Conservation (phyloP, 2,113 vertebrate species). For the Salminus brasiliensis region DNA sequence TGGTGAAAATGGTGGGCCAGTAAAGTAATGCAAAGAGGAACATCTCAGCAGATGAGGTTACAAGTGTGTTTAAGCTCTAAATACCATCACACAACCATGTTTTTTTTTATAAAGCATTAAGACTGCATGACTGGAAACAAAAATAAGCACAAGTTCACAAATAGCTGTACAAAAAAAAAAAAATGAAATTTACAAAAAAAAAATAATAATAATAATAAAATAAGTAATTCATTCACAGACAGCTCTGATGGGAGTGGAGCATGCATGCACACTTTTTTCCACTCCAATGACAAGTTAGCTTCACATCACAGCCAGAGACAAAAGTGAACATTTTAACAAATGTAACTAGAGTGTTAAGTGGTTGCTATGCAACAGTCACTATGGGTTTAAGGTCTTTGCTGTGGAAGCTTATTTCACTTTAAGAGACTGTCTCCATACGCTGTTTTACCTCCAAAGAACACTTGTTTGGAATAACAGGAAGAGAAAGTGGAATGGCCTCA, state of each 20-base stretch:
- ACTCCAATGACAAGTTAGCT: constrained; percentile 72
- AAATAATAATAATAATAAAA: constrained; percentile 59
- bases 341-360: constrained; percentile 72
- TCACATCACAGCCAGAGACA: constrained; percentile 78
- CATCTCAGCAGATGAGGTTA: constrained; percentile 51
- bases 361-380: constrained; percentile 69
- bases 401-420: constrained; percentile 19
- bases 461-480: constrained; percentile 1
- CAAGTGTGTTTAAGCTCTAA: constrained; percentile 75
- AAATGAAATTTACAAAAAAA: constrained; percentile 62
- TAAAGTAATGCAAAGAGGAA: constrained; percentile 49
- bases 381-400: constrained; percentile 52
- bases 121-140: constrained; percentile 63
- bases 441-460: constrained; percentile 15
- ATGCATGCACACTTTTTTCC: constrained; percentile 75
- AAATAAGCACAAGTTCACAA: constrained; percentile 73
- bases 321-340: constrained; percentile 68
- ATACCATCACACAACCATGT: constrained; percentile 68
- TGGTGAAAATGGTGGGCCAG: constrained; percentile 32
- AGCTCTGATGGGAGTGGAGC: constrained; percentile 73
- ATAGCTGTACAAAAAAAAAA: constrained; percentile 73
- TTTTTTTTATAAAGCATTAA: constrained; percentile 61
- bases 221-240: constrained; percentile 76
- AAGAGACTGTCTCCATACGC: neutral
- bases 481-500: neutral